Base-by-base conservation (phyloP, 1,140 invertebrate genomes). In the Tyrophagus putrescentiae region DNA sequence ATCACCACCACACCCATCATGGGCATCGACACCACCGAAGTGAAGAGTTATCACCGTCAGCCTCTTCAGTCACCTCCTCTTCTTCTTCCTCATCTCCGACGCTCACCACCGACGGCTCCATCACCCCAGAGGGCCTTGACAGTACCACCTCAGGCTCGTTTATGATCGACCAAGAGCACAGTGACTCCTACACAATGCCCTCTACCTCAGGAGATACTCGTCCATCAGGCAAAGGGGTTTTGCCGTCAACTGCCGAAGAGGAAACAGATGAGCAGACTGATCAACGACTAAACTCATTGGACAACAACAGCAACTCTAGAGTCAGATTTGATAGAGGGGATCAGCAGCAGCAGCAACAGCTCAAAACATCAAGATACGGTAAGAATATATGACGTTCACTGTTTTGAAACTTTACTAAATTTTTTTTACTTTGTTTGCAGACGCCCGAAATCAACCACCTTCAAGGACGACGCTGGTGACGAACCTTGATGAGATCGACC, bases 131-230 rank as follows among this genome's bases (percentile, higher is more conserved):
- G n/a, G 68, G n/a, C n/a, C n/a, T n/a, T n/a, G n/a, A 69, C 48
- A 70, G 68, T 21, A 69, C 68, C 16, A 70, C 68, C 23, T 70
- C 68, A 3, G 68, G 68, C 3, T 68, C 66, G 41, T 70, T 69
- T 60, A 64, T 66, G n/a, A 59, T 68, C 7, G 68, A 67, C 31
- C 61, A 62, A 48, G 60, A 62, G n/a, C 6, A 23, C 5, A 54
- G 28, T 31, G 52, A 27, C 29, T n/a, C 29, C 21, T 16, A 27
- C 21, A 7, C n/a, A n/a, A 32, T 28, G 5, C 27, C 16, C 6
- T 7, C n/a, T 21, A 7, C 36, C 21, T 11, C 9, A 31, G n/a
- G 18, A 5, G 18, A 33, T 18, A 6, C 16, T 33, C 27, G 36
- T 27, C 5, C n/a, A 5, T 6, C 18, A 54, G 34, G 28, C 52